These are phyloP conservation scores for Charina bottae DNA, from an alignment of 2,113 vertebrate genomes.

Conservation along the genomic window DNA sequence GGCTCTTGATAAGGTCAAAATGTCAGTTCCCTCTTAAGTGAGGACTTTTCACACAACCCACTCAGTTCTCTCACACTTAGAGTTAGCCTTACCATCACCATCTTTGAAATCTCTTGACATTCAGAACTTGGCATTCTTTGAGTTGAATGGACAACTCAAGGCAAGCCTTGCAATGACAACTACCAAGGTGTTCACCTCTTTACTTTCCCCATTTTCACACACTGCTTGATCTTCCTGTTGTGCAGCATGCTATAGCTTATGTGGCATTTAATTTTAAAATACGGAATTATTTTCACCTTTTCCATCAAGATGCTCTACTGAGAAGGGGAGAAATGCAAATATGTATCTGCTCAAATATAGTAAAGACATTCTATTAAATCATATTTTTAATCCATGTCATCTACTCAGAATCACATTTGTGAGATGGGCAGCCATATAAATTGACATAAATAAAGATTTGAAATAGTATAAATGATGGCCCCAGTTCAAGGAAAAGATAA, in stretches of 20 bases:
- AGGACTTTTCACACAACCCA: not conserved
- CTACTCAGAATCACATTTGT: not conserved
- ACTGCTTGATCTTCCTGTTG: not conserved
- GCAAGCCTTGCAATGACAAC: not conserved
- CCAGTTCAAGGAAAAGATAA: not conserved
- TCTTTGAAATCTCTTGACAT: not conserved
- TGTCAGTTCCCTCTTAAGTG: not conserved
- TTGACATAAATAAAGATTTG: not conserved
- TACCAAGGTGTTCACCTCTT: too few species aligned
- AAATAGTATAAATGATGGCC: not conserved
- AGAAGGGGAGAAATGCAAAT: not conserved
- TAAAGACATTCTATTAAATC: not conserved
- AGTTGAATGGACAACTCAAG: not conserved
- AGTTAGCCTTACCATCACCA: not conserved
- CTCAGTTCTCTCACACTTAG: not conserved
- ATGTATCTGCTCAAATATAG: not conserved
- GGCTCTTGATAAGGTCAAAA: not conserved
- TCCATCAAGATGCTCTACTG: not conserved
- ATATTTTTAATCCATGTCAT: not conserved
- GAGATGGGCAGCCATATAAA: not conserved
- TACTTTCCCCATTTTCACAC: not conserved
- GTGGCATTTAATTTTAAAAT: not conserved
- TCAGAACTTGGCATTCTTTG: not conserved
- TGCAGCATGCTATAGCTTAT: not conserved
- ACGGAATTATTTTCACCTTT: not conserved